Base-by-base conservation (phyloP, 2,888 invertebrate species). In the Zaprionus obscuricornis region DNA sequence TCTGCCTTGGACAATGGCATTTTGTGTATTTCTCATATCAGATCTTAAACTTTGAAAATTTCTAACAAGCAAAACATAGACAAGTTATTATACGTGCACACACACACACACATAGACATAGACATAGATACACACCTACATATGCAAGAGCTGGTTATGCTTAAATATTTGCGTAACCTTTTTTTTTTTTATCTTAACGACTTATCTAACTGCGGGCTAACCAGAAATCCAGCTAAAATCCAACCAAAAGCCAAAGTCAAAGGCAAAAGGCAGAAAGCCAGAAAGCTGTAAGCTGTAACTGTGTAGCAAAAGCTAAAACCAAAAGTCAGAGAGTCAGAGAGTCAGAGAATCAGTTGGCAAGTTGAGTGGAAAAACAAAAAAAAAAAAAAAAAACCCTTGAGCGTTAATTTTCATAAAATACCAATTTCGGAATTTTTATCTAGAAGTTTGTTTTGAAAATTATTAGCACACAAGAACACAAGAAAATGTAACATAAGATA, bases 401-500 rank as follows among this genome's bases (percentile, higher is more conserved):
- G 86, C 86, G 81, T 81, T 81, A 79, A 83, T 81, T 83, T 74
- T 85, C 81, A 85, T 76, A 81, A 81, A 85, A 83, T 68, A 76
- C 79, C 85, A 83, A 70, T 83, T 85, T 78, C 66, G 56, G 66
- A 31, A 72, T 56, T 74, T 65, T 66, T 74, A 66, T 57, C 58
- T 56, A 13, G 13, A 56, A 50, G 33, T 73, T 72, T 40, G 40
- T 49, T 10, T 22, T 49, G 16, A 6, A 47, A 52, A 39, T 31
- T 60, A 66, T 59, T 66, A 66, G 52, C 56, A 52, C 26, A 55
- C 26, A n/a, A n/a, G n/a, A n/a, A n/a, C n/a, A n/a, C n/a, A n/a
- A n/a, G n/a, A n/a, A n/a, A n/a, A n/a, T n/a, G n/a, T n/a, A n/a
- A n/a, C n/a, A n/a, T n/a, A n/a, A n/a, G n/a, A n/a, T n/a, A n/a